Evolutionary conservation across 1,140 invertebrate genomes (phyloP).

Genomic region (Pseudomyrmex pallidus): DNA sequence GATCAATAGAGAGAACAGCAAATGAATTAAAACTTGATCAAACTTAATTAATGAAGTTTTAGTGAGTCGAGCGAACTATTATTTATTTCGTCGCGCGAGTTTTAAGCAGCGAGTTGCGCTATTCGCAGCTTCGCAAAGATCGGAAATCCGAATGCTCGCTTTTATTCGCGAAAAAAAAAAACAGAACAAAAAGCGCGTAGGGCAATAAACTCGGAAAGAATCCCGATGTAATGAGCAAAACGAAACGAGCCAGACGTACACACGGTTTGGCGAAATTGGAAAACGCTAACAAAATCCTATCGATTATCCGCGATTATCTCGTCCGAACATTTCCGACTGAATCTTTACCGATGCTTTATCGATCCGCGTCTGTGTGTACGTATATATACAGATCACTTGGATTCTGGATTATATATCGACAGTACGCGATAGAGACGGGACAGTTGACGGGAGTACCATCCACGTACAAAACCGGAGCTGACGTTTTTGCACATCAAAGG

Average conservation of each 20-base stretch:
- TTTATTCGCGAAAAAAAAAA: slow-evolving; percentile 19
- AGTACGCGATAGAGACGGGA: neutral
- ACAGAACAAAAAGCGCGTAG: neutral
- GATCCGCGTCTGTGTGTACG: slow-evolving; percentile 16
- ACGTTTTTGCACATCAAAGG: slow-evolving; percentile 47
- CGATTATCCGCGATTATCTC: slow-evolving; percentile 40
- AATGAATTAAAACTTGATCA: slow-evolving; percentile 47
- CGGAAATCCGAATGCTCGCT: neutral
- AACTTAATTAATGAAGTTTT: slow-evolving; percentile 28
- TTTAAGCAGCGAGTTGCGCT: neutral
- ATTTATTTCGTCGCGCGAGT: neutral
- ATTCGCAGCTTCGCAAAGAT: slow-evolving; percentile 3
- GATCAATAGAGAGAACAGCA: too few relatives aligned
- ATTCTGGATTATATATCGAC: slow-evolving; percentile 42
- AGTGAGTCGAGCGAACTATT: neutral
- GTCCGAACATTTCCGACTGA: slow-evolving; percentile 22
- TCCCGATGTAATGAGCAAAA: neutral
- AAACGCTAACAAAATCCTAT: neutral
- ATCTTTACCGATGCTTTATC: slow-evolving; percentile 34
- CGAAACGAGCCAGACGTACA: neutral
- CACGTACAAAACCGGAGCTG: slow-evolving; percentile 33
- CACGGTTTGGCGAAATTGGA: slow-evolving; percentile 13
- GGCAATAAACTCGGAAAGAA: neutral
- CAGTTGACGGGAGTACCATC: neutral
- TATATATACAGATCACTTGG: slow-evolving; percentile 32